Evolutionary conservation across 2,797 vertebrate species (phyloP), one percentile per base, ranked within the genome.

Genomic region (Leucoraja ocellata): DNA sequence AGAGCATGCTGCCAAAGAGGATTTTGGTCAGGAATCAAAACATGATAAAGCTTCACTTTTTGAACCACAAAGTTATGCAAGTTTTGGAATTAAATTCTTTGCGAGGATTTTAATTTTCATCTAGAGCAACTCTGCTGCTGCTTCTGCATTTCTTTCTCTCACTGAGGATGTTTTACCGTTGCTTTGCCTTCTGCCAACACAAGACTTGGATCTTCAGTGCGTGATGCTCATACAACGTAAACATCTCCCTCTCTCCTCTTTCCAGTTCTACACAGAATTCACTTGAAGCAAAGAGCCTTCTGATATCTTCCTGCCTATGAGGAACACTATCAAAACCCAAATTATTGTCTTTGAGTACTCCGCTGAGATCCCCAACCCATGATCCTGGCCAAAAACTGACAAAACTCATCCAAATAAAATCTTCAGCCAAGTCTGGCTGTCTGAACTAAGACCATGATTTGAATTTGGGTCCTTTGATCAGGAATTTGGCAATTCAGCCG

Each of bases 391-490:
- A 92, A 91, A 9, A 58, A 92, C 39, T 46, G 36, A 58, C 36
- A 76, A 76, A 92, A 76, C 71, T 76, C 68, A 74, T 73, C 25
- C 71, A 92, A 92, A 92, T 54, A 18, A 74, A 73, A 74, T 2
- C 4, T 16, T 8, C 28, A 39, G 36, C 90, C 90, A 91, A 91
- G 90, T 74, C 68, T 88, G 84, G 84, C 84, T 88, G 63, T 88
- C 63, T 92, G 65, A 92, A 54, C 21, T 16, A 58, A 92, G 39
- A 74, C 90, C 73, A 25, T 46, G 90, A 76, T 76, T 92, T 92
- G 90, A 92, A 92, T 71, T 92, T 25, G 5, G 73, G 13, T 39
- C 73, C 90, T 92, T 92, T 92, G 90, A 73, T 74, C 73, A 92
- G 23, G 46, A 92, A 76, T 76, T 71, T 76, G 46, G 90, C 90